Evolutionary conservation across 23 tunicate species (phyloP).

Genomic region (Phallusia fumigata): DNA sequence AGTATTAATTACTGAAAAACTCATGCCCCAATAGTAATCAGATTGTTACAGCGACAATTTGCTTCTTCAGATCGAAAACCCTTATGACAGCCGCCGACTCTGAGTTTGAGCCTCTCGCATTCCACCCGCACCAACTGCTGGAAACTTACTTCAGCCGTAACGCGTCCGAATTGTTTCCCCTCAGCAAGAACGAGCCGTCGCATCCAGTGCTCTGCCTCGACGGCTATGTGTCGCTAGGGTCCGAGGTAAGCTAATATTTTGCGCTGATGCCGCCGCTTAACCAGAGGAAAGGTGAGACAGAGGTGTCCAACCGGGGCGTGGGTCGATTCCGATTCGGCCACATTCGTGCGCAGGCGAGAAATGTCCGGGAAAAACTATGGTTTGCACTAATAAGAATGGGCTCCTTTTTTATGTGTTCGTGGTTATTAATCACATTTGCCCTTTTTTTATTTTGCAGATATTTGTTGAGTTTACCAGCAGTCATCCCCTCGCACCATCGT

Average conservation of each 20-base stretch:
- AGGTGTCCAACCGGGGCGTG: too few relatives aligned
- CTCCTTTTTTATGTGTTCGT: too few relatives aligned
- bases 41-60: too few relatives aligned
- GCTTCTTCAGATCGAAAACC: not conserved
- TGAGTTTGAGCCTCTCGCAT: slow-evolving; percentile 50
- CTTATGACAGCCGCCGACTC: slow-evolving; percentile 68
- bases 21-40: not conserved
- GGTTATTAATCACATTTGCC: not conserved
- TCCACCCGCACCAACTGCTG: slow-evolving; percentile 55
- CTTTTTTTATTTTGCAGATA: slow-evolving; percentile 22
- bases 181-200: slow-evolving; percentile 23
- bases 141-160: slow-evolving; percentile 36
- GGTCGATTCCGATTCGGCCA: too few relatives aligned
- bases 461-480: slow-evolving; percentile 71
- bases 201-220: slow-evolving; percentile 73
- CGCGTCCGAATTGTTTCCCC: slow-evolving; percentile 47
- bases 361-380: too few relatives aligned
- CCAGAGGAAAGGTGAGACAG: too few relatives aligned
- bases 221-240: slow-evolving; percentile 58
- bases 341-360: too few relatives aligned
- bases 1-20: not conserved
- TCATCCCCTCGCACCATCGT: slow-evolving; percentile 26
- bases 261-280: too few relatives aligned
- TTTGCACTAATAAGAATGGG: too few relatives aligned
- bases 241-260: slow-evolving; percentile 37